Conservation (phyloP, 2,113 vertebrate species). For the Epinephelus fuscoguttatus region DNA sequence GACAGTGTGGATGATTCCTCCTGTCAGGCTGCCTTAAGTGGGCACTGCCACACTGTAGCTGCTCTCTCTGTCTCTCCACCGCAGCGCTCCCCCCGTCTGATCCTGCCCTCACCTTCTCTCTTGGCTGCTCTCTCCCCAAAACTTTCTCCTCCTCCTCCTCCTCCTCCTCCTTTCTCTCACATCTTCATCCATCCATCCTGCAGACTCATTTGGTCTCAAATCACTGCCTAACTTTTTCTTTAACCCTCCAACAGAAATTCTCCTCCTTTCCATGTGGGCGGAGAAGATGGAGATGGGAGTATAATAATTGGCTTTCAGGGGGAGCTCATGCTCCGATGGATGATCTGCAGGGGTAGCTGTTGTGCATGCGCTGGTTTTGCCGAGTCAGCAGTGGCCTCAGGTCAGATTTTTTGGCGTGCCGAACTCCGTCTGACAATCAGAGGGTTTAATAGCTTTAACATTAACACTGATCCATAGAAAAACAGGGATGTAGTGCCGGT, state of each 20-base stretch:
- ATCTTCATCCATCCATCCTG: constrained; percentile 33
- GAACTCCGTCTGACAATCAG: constrained; percentile 21
- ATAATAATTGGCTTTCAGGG: constrained; percentile 47
- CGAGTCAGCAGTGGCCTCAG: constrained; percentile 34
- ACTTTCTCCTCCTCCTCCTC: constrained; percentile 22
- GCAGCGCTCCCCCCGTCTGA: constrained; percentile 37
- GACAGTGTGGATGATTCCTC: constrained; percentile 74
- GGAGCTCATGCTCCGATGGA: constrained; percentile 15
- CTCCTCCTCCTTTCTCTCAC: constrained; percentile 13
- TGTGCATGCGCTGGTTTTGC: constrained; percentile 14
- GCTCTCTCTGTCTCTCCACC: constrained; percentile 31
- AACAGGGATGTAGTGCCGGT: not conserved
- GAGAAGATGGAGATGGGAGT: constrained; percentile 40
- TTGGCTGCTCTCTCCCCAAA: constrained; percentile 10
- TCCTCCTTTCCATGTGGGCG: constrained; percentile 29
- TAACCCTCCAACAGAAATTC: constrained; percentile 35
- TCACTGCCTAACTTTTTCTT: constrained; percentile 12
- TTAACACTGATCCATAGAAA: constrained; percentile 1
- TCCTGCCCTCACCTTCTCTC: constrained; percentile 46
- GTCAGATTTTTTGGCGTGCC: constrained; percentile 18
- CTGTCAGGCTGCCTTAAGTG: constrained; percentile 78
- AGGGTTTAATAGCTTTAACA: constrained; percentile 20
- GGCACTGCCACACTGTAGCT: constrained; percentile 64
- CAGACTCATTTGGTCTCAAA: constrained; percentile 40
- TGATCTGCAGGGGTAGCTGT: constrained; percentile 43